phyloP scores from a whole-genome alignment of 2,888 invertebrate genomes.

The Callimorpha dominula region DNA sequence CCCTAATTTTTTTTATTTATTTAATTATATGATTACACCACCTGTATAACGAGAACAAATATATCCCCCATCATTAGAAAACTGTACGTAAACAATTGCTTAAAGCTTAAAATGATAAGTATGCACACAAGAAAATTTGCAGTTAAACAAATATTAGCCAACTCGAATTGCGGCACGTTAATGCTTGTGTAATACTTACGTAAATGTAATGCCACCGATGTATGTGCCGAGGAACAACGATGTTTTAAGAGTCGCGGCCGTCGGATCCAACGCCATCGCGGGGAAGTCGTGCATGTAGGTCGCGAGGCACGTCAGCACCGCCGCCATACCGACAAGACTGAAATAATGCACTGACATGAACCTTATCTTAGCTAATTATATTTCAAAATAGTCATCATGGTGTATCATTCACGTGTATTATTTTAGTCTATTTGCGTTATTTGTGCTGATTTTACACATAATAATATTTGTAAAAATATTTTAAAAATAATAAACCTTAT shows the following conservation, averaged over 20 bases:
- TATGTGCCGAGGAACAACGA: slow-evolving; percentile 95
- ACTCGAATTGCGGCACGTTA: background rate
- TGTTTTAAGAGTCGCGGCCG: slow-evolving; percentile 93
- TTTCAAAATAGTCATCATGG: too few relatives aligned
- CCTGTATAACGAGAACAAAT: background rate
- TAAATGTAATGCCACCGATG: slow-evolving; percentile 96
- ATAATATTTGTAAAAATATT: too few relatives aligned
- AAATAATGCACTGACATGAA: slow-evolving; percentile 23
- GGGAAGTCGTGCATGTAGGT: slow-evolving; percentile 95
- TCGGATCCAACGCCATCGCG: slow-evolving; percentile 93
- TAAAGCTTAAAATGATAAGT: too few relatives aligned
- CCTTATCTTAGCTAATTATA: too few relatives aligned
- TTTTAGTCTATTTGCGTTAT: too few relatives aligned
- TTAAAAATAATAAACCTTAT: too few relatives aligned
- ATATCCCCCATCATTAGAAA: background rate
- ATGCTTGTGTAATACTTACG: slow-evolving; percentile 75
- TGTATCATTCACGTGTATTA: too few relatives aligned
- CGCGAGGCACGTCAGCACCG: slow-evolving; percentile 94
- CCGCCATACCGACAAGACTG: slow-evolving; percentile 95
- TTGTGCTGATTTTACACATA: too few relatives aligned
- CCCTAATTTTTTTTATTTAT: too few relatives aligned
- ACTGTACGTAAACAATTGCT: background rate
- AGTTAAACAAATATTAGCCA: background rate
- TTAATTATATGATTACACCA: too few relatives aligned
- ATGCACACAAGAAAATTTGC: background rate